Base-by-base conservation (phyloP, 2,888 invertebrate genomes). In the Eupithecia subfuscata region DNA sequence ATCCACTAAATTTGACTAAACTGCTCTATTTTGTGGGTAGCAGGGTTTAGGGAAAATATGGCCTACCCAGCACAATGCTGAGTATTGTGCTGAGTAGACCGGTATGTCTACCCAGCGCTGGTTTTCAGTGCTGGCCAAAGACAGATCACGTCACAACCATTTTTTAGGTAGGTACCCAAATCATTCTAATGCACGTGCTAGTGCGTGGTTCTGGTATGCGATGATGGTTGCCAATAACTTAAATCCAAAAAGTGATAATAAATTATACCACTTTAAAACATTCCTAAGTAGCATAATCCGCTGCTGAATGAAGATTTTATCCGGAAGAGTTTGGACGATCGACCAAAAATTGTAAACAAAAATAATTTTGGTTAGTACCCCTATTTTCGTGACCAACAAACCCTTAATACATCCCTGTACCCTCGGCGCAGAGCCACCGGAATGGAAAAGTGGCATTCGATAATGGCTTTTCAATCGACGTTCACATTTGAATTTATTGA, bases 401-500 rank as follows among this genome's bases (percentile, higher is more conserved):
- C 5, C 22, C 72, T 72, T 22, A 75, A 60, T 75, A 73, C 73
- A 68, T 64, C 14, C 69, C 77, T 70, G 72, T 56, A 75, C 75
- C 60, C 63, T 73, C 65, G 73, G 65, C 45, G 76, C 56, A 25
- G 56, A 74, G 74, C 76, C 64, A 75, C 71, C 69, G 74, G 73
- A 73, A 74, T 78, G 80, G 79, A 77, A 80, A 80, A 81, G 74
- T 78, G 79, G 78, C 79, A 78, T 79, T 71, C 79, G 69, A 75
- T 83, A 83, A 81, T 81, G 82, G 82, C 64, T 82, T 81, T 81
- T 76, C 79, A 79, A 83, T 81, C 79, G 82, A 78, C 75, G 74
- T 64, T 72, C 76, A 71, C 79, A 78, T 81, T 80, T 77, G 73
- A 76, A 78, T 79, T 79, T 75, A 80, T 81, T 80, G 80, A 76